A percentile compares a stretch with the other conserved stretches of the same genome.
Evolutionary conservation across 2,113 vertebrate species (phyloP).

Genomic region (Desmodus rotundus): DNA sequence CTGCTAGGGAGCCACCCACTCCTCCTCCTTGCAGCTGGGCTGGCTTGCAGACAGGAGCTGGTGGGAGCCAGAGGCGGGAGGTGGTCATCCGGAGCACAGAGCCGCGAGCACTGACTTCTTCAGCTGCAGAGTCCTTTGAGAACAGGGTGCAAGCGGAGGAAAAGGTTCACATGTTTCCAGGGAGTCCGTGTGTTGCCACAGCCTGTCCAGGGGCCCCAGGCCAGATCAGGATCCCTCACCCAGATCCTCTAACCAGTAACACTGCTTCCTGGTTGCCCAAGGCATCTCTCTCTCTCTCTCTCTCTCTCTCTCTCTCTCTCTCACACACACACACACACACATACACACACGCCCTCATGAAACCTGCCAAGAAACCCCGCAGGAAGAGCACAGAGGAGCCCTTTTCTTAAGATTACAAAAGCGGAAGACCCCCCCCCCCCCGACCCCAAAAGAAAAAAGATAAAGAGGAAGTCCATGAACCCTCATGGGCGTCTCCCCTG

Average conservation of each 20-base stretch:
- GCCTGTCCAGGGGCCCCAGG: background rate
- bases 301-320: too few relatives aligned
- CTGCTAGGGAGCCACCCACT: background rate
- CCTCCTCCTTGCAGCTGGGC: background rate
- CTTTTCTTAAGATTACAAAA: background rate
- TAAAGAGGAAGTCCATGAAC: background rate
- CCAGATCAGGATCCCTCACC: background rate
- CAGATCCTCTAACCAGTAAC: background rate
- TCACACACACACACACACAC: too few relatives aligned
- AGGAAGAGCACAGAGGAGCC: background rate
- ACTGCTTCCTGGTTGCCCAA: background rate
- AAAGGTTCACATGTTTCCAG: background rate
- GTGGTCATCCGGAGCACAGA: accelerated
- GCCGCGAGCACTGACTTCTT: background rate
- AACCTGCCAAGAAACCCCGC: too few relatives aligned
- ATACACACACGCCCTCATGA: background rate
- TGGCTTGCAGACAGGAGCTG: background rate
- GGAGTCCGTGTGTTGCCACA: background rate
- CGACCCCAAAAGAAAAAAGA: too few relatives aligned
- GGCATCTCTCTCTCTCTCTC: too few relatives aligned
- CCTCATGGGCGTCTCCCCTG: background rate
- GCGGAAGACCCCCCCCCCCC: background rate
- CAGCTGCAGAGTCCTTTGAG: background rate
- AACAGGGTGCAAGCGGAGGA: background rate
- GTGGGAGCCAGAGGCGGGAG: background rate